Evolutionary conservation across 2,113 vertebrate species (phyloP), one percentile per base, ranked within the genome.

Genomic region (Rattus rattus): DNA sequence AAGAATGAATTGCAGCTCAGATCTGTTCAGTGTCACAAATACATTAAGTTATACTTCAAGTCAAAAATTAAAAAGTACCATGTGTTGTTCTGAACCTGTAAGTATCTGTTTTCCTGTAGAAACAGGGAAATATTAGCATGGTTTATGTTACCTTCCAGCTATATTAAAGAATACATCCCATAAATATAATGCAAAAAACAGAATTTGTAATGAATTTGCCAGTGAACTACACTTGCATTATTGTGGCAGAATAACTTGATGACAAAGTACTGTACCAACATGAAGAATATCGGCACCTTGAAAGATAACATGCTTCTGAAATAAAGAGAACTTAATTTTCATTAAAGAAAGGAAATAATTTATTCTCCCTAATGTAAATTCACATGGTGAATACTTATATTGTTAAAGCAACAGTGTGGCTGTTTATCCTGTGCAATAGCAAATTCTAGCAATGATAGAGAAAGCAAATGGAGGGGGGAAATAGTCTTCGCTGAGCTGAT

Each of bases 281-380:
- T 79, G 36, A 92, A 87, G 19, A 20, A 83, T 81, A 26, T 67
- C 75, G 56, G 14, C n/a, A 61, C 39, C 33, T 43, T 69, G 47
- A 86, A 86, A 8, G 2, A 59, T n/a, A 11, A 28, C 28, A 70
- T 12, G 77, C 88, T 92, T 36, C 22, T 86, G 10, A 94, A 73
- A 33, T 4, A 95, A 90, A 39, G 54, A 54, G 49, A 76, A 4
- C 91, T 49, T 28, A 63, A 67, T 69, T 85, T 65, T 63, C 17
- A 19, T 20, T 52, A 90, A 61, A 43, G 24, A 91, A 95, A 77
- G 17, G 77, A 95, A 86, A 91, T 11, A 80, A 22, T 80, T 22
- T 69, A 20, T 65, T 8, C 14, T 84, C n/a, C 4, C 20, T 59
- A 69, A 59, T 88, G 1, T 88, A 30, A 76, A 67, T 20, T 49